Base-by-base conservation (phyloP, 2,888 invertebrate genomes). In the Ormyrus nitidulus region DNA sequence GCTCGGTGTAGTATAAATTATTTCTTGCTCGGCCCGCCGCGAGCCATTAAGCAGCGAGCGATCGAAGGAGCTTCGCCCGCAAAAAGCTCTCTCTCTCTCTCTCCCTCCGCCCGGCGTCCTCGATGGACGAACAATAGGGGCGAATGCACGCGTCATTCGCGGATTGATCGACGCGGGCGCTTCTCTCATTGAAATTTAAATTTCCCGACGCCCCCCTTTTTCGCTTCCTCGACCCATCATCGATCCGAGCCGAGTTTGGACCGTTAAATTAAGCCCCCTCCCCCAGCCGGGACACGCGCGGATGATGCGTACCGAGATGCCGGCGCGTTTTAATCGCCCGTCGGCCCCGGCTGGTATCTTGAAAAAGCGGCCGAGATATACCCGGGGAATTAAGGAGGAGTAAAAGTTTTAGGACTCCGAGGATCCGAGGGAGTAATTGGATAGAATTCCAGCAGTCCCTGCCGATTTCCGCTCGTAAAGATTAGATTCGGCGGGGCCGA, bases 141-240 rank as follows among this genome's bases (percentile, higher is more conserved):
- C 19, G 19, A 19, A 19, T 19, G 19, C 19, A 19, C 19, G 19
- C 19, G 19, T 19, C 19, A 19, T 19, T 19, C 19, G 19, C 19
- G 19, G 19, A 19, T 19, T 19, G 19, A 19, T 19, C 19, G 19
- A 59, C 61, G 51, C 51, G 7, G n/a, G n/a, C 62, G 54, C 58
- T 19, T 19, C 19, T 3, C 53, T 51, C 59, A 44, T 61, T 75
- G 59, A 69, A 62, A 69, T 69, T 69, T 69, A 76, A 69, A 69
- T 76, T 74, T 34, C 44, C 53, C 72, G 6, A 54, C 19, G 49
- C 13, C 4, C 13, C 4, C 53, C 49, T 56, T 11, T 56, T 66
- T 64, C 48, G 19, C 19, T 19, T 19, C 19, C 19, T 19, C 19
- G 19, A 19, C 1, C 19, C 19, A 19, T 19, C 58, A 58, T n/a